These are phyloP conservation scores for Crypturellus undulatus DNA, from an alignment of 2,113 vertebrate species.

Conservation along the genomic window DNA sequence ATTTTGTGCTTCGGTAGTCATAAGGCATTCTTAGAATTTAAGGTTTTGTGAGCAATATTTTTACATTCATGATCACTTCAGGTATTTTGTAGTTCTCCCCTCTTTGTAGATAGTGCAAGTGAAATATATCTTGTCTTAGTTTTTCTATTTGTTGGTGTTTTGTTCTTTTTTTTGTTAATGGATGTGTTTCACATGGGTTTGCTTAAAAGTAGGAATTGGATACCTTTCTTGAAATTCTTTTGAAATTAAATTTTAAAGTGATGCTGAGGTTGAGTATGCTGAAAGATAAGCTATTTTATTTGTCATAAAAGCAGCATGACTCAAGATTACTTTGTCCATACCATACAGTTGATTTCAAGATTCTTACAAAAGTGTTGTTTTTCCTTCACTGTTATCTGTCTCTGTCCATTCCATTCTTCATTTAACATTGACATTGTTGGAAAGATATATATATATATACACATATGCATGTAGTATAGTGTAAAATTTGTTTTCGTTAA, in stretches of 20 bases:
- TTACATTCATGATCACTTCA: not conserved
- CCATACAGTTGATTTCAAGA: not conserved
- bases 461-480: not conserved
- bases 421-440: not conserved
- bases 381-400: not conserved
- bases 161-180: not conserved
- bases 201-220: not conserved
- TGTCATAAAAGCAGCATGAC: not conserved
- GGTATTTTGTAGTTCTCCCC: not conserved
- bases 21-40: not conserved
- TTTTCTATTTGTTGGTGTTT: not conserved
- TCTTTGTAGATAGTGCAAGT: not conserved
- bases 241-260: not conserved
- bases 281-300: not conserved
- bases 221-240: not conserved
- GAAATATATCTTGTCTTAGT: not conserved
- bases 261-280: not conserved
- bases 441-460: not conserved
- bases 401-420: not conserved
- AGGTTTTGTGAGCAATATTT: not conserved
- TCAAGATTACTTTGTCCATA: not conserved
- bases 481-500: not conserved
- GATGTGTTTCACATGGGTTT: not conserved
- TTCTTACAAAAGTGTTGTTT: not conserved
- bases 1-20: not conserved